Percentiles rank a stretch among this genome's conserved stretches.
Evolutionary conservation across 2,797 vertebrate species (phyloP).

Genomic region (Sebastes taczanowskii): DNA sequence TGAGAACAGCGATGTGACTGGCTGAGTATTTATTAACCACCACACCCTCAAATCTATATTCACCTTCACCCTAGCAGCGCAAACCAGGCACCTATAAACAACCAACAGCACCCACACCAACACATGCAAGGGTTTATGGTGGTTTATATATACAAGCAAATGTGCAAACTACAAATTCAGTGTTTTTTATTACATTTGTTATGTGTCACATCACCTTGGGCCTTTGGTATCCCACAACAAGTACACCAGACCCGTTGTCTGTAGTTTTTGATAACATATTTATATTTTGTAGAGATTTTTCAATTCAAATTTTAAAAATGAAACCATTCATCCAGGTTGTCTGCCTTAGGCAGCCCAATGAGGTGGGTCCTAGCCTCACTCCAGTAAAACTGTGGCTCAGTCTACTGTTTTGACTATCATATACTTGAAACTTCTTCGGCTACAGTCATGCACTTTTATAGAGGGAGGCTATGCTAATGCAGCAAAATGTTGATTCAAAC

Average conservation of each 20-base stretch:
- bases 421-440: neutral
- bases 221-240: neutral
- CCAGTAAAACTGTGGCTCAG: neutral
- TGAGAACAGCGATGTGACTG: neutral
- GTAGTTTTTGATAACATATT: neutral
- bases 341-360: neutral
- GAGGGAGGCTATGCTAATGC: neutral
- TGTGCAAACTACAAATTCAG: neutral
- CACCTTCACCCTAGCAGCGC: neutral
- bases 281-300: neutral
- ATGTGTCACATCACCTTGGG: neutral
- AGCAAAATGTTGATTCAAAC: slow-evolving; percentile 1
- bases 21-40: neutral
- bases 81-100: neutral
- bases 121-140: neutral
- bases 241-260: neutral
- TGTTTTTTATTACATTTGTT: too few relatives aligned
- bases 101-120: neutral
- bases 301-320: neutral
- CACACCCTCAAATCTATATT: neutral
- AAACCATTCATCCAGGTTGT: too few relatives aligned
- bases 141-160: neutral
- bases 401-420: neutral
- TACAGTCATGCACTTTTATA: neutral
- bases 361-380: neutral